phyloP scores from a whole-genome alignment of 2,797 vertebrate species.

The Amazona finschi region DNA sequence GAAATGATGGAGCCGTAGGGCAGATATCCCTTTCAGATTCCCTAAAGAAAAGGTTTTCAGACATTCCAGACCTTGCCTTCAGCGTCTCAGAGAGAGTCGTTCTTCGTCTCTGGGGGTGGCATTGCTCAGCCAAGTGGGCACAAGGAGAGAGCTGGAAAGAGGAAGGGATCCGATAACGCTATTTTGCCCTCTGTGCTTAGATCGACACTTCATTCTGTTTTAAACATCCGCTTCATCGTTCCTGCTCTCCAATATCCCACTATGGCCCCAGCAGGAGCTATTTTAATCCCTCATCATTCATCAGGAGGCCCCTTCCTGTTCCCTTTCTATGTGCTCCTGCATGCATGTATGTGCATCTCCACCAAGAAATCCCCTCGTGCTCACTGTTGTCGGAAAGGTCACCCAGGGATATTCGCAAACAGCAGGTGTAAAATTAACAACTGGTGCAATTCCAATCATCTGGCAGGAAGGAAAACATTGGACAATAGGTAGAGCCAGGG shows the following conservation, averaged over 20 bases:
- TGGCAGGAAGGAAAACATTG: conserved; percentile 56
- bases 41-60: neutral
- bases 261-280: conserved; percentile 52
- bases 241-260: conserved; percentile 43
- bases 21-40: neutral
- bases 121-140: neutral
- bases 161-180: conserved; percentile 58
- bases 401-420: conserved; percentile 51
- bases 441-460: conserved; percentile 26
- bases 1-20: neutral
- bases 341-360: neutral
- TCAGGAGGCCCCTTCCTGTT: conserved; percentile 52
- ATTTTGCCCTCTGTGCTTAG: conserved; percentile 37
- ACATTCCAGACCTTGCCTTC: neutral
- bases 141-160: conserved; percentile 32
- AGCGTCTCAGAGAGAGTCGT: neutral
- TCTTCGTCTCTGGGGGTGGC: neutral
- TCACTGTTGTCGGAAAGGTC: conserved; percentile 38
- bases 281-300: conserved; percentile 70
- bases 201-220: conserved; percentile 46
- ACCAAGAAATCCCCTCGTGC: conserved; percentile 9
- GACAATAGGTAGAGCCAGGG: conserved; percentile 58
- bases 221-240: conserved; percentile 61
- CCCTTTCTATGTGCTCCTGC: conserved; percentile 28
- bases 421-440: conserved; percentile 59